Percentiles rank a stretch among this genome's conserved stretches.
Evolutionary conservation across 2,113 vertebrate species (phyloP).

Genomic region (Solenodon paradoxus): DNA sequence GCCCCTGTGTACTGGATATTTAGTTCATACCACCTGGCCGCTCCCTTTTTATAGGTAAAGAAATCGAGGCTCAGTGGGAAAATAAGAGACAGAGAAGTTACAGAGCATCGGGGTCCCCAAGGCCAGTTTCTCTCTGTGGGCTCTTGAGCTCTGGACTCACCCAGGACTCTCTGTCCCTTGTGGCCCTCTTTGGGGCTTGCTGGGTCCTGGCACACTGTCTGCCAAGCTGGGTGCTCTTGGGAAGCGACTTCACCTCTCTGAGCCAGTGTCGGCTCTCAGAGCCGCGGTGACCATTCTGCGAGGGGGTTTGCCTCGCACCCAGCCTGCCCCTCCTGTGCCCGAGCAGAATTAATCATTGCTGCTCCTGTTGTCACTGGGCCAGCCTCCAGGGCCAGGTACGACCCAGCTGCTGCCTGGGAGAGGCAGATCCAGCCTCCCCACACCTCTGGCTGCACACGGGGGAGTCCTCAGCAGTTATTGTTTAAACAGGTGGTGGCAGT

Average conservation of each 20-base stretch:
- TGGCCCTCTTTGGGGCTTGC: background rate
- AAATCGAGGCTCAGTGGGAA: background rate
- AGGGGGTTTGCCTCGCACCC: background rate
- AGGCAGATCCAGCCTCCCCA: slow-evolving; percentile 44
- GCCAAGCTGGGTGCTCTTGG: background rate
- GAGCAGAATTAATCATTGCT: background rate
- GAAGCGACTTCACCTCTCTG: background rate
- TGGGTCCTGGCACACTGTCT: background rate
- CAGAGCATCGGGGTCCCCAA: background rate
- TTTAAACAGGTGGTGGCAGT: slow-evolving; percentile 71
- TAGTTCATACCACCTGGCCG: background rate
- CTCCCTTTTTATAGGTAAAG: background rate
- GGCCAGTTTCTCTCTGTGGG: background rate
- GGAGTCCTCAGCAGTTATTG: slow-evolving; percentile 59
- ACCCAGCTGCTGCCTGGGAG: background rate
- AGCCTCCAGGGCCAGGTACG: background rate
- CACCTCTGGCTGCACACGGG: slow-evolving; percentile 49
- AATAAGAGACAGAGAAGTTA: background rate
- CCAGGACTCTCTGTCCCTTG: background rate
- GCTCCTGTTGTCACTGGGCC: background rate
- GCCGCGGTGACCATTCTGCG: background rate
- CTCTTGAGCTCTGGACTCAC: background rate
- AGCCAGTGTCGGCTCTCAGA: background rate
- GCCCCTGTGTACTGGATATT: background rate
- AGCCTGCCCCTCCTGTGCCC: background rate